phyloP scores from a whole-genome alignment of 2,113 vertebrate genomes.

The Corythornis cristatus region DNA sequence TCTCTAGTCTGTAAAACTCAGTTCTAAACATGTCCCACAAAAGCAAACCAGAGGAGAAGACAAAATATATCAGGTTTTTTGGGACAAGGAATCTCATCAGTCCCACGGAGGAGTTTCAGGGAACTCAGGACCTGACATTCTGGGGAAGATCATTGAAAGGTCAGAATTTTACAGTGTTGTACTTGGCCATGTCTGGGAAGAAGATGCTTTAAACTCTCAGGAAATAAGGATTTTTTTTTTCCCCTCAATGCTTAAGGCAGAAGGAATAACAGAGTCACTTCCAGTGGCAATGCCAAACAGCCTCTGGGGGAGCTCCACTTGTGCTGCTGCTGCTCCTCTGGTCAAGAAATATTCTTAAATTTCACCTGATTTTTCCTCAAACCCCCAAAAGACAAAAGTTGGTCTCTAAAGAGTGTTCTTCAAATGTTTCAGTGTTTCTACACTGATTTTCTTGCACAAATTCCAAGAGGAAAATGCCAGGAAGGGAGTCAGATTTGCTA shows the following conservation, averaged over 20 bases:
- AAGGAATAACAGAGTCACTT: background rate
- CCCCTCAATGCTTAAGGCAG: background rate
- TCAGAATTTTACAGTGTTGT: background rate
- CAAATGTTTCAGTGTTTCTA: background rate
- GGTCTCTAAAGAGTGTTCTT: background rate
- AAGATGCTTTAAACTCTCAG: background rate
- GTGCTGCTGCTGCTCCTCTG: background rate
- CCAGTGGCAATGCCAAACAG: background rate
- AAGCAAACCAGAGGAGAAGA: background rate
- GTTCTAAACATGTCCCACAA: slow-evolving; percentile 1
- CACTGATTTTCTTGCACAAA: background rate
- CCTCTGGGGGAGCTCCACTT: background rate
- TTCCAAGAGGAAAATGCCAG: background rate
- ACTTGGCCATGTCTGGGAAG: background rate
- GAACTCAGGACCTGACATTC: background rate
- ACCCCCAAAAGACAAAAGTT: background rate
- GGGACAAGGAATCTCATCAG: background rate
- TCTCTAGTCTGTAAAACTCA: background rate
- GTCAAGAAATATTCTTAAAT: background rate
- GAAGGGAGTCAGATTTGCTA: background rate
- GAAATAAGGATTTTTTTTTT: background rate
- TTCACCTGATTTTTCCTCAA: background rate
- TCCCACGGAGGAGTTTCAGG: background rate
- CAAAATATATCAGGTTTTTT: background rate
- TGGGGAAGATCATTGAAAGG: background rate